Base-by-base conservation (phyloP, 2,113 vertebrate genomes). In the Heliornis fulica region DNA sequence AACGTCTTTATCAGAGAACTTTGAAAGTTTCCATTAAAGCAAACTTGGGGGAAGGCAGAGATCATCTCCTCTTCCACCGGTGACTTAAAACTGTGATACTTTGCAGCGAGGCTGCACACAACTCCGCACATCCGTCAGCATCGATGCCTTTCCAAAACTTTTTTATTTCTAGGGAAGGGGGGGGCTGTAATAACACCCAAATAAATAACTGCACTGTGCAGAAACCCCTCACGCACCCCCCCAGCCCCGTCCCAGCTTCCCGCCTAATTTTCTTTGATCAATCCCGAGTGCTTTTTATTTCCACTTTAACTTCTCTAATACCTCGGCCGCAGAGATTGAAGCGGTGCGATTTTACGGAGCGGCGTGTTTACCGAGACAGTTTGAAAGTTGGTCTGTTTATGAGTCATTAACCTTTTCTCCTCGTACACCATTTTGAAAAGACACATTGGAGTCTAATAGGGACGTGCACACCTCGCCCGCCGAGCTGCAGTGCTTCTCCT, bases 331-430 rank as follows among this genome's bases (percentile, higher is more conserved):
- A 8, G 87, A 95, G 89, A 89, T 90, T 80, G 89, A 77, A 86
- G 87, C 50, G 8, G 87, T 25, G 94, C 32, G 4, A 56, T 89
- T 94, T 76, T 63, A 66, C 11, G 18, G 83, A 66, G 89, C 66
- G 5, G 32, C 4, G 1, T 91, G 76, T 89, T 96, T 86, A 83
- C 83, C 89, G 34, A 77, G 93, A 89, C 89, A 90, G 72, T 95
- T 92, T 83, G 79, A 88, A 93, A 97, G 89, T 97, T 95, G 72
- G 5, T 87, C 93, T 91, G 71, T 94, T 94, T 83, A 81, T 83
- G 90, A 96, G 78, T 95, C 95, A 90, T 94, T 96, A 97, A 90
- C 71, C 89, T 97, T 92, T 93, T 94, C 88, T 93, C 57, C 78
- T 72, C 93, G 43, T 80, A 50, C 95, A 94, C 53, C 80, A 91